Evolutionary conservation across 2,797 vertebrate genomes (phyloP).

Genomic region (Coreius guichenoti): DNA sequence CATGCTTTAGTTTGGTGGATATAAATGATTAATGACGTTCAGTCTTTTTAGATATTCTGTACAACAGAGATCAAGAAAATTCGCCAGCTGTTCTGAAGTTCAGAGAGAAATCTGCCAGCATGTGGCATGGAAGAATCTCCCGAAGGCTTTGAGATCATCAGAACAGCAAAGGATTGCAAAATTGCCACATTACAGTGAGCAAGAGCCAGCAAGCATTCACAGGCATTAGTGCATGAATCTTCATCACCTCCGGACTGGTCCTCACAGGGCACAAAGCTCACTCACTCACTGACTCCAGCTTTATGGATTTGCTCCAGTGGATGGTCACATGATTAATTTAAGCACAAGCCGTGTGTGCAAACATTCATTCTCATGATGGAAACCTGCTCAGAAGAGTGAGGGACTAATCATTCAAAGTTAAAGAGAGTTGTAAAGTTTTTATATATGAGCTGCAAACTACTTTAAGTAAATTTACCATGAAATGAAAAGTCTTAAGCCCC

Average conservation of each 20-base stretch:
- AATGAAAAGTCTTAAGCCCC: constrained; percentile 41
- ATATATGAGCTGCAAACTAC: constrained; percentile 37
- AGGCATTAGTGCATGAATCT: constrained; percentile 49
- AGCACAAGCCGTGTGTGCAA: constrained; percentile 30
- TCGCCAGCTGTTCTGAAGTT: constrained; percentile 5
- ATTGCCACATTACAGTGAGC: constrained; percentile 54
- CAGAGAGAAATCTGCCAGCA: constrained; percentile 17
- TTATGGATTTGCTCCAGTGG: constrained; percentile 54
- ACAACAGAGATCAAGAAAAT: constrained; percentile 6
- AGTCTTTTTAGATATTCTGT: constrained; percentile 15
- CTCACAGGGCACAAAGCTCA: constrained; percentile 51
- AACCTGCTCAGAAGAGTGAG: constrained; percentile 42
- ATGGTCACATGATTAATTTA: constrained; percentile 51
- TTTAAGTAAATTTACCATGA: constrained; percentile 53
- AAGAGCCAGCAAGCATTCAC: constrained; percentile 51
- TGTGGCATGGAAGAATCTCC: background rate
- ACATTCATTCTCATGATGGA: constrained; percentile 53
- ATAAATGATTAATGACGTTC: background rate
- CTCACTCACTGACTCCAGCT: constrained; percentile 34
- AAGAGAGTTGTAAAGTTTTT: constrained; percentile 37
- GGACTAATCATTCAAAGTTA: constrained; percentile 45
- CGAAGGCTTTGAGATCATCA: constrained; percentile 28
- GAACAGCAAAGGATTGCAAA: constrained; percentile 48
- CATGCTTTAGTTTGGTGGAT: background rate
- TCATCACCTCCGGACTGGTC: constrained; percentile 36